These are phyloP conservation scores for Paramormyrops kingsleyae DNA, from an alignment of 2,113 vertebrate genomes.

Conservation along the genomic window DNA sequence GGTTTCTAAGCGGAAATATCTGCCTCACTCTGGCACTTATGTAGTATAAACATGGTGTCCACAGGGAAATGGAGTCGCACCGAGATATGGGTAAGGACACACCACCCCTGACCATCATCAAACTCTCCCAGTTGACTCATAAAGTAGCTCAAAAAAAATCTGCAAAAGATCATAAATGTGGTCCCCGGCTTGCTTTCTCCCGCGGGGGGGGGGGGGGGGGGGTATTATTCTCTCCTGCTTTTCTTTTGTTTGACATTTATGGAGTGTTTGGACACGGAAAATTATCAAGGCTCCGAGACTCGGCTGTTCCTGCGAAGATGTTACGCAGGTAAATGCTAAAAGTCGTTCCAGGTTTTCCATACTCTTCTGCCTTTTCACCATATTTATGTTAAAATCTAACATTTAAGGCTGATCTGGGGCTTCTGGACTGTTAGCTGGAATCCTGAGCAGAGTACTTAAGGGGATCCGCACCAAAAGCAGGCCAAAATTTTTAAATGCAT, in stretches of 20 bases:
- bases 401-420: not conserved
- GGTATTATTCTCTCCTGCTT: not conserved
- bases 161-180: constrained; percentile 5
- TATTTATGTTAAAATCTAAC: not conserved
- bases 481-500: not conserved
- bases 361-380: not conserved
- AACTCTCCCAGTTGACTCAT: not conserved
- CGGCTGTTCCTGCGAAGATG: not conserved
- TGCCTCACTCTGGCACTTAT: not conserved
- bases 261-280: not conserved
- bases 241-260: not conserved
- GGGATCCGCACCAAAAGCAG: not conserved
- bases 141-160: not conserved
- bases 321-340: not conserved
- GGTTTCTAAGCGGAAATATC: not conserved
- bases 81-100: not conserved
- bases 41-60: not conserved
- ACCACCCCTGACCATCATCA: not conserved
- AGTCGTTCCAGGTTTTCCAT: not conserved
- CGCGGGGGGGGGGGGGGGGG: too few relatives aligned
- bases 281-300: not conserved
- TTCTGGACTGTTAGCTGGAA: not conserved
- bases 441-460: not conserved
- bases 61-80: not conserved
- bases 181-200: not conserved